Conservation (phyloP, 1,140 invertebrate species). For the Medauroidea extradentata region DNA sequence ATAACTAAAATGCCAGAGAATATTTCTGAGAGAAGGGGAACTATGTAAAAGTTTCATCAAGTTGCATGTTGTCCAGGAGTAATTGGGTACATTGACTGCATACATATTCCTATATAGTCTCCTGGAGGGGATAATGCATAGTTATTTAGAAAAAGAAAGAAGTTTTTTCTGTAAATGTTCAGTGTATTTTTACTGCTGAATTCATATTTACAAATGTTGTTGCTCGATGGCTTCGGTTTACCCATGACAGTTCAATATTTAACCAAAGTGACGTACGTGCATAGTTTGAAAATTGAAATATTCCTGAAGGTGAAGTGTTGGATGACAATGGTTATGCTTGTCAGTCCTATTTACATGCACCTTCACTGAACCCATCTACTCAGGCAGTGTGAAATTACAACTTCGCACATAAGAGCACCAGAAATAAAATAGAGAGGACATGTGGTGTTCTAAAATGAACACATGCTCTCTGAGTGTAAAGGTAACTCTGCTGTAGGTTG, state of each 20-base stretch:
- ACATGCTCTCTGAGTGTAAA: no score
- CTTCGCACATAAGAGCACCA: no score
- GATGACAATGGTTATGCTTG: constrained; percentile 33
- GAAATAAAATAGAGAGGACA: no score
- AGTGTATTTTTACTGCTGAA: constrained; percentile 34
- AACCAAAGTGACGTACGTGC: constrained; percentile 21
- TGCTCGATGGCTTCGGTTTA: constrained; percentile 39
- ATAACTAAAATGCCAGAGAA: no score
- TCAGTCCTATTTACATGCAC: no score
- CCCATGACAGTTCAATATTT: constrained; percentile 35
- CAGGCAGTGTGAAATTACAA: no score
- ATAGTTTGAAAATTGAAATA: constrained; percentile 24
- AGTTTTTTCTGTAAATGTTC: constrained; percentile 43
- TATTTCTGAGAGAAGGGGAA: not conserved
- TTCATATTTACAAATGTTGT: constrained; percentile 38
- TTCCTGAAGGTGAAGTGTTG: constrained; percentile 28
- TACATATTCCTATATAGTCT: not conserved
- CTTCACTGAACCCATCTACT: no score
- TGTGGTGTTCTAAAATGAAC: no score
- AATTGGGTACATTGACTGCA: constrained; percentile 5
- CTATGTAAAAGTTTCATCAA: not conserved
- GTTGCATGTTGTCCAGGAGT: not conserved
- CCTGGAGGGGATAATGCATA: constrained; percentile 18
- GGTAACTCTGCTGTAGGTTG: no score
- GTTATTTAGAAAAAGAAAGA: constrained; percentile 7